Evolutionary conservation across 2,113 vertebrate species (phyloP), one percentile per base, ranked within the genome.

Genomic region (Podarcis raffonei): DNA sequence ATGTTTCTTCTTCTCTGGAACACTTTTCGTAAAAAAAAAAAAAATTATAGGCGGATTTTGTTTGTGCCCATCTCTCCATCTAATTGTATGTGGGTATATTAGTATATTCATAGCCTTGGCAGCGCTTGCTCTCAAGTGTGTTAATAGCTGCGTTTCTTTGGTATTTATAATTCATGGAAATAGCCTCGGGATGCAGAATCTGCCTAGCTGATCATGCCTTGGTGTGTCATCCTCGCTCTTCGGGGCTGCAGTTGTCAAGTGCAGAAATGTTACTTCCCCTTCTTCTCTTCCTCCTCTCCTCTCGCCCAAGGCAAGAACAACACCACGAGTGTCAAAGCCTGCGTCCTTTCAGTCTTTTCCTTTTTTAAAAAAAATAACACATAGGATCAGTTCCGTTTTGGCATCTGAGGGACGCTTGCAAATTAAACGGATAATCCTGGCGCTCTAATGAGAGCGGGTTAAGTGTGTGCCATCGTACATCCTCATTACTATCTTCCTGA

Each of bases 231-330:
- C 18, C 83, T 89, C 37, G 86, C 89, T 93, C 25, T 32, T 74
- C 4, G 1, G 53, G 30, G 76, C 71, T 91, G 62, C 23, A 0
- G 0, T 87, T 91, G 86, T 83, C 92, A 90, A 89, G 71, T 85
- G 91, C 48, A 92, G 84, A 94, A 84, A 77, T 87, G 89, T 87
- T 95, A 86, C 88, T 90, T 91, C 93, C 20, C 3, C 25, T 30
- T 39, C 72, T 62, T 94, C 90, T 96, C 37, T 80, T 81, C 68
- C 4, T 84, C 84, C 72, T 80, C 48, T 79, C 57, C 77, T 81
- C 22, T 81, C 89, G 89, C 92, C 93, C 71, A 88, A 91, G 94
- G 92, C 91, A 92, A 95, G 35, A 88, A 53, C 35, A 86, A 86
- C 81, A 86, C 88, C 62, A 39, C 12, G 75, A 94, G 84, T 88